A percentile compares a stretch with the other conserved stretches of the same genome.
These are phyloP conservation scores for Indri indri DNA, from an alignment of 2,113 vertebrate species.

Conservation along the genomic window DNA sequence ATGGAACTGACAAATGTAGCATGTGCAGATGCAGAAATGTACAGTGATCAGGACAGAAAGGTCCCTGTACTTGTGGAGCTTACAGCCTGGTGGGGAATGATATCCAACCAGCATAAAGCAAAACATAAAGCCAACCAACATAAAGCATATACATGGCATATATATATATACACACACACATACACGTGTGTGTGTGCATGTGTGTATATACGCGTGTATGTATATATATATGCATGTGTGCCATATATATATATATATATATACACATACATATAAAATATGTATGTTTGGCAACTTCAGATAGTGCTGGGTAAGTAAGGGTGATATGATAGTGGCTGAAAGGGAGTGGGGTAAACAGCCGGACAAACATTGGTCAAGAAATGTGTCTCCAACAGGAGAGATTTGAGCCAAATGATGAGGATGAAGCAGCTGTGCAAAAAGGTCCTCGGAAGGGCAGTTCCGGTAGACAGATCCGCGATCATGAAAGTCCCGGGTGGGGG, in stretches of 20 bases:
- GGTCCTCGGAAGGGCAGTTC: background rate
- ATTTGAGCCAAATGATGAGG: background rate
- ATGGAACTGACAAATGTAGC: background rate
- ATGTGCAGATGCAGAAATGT: background rate
- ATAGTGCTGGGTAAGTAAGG: background rate
- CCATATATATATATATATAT: too few species aligned
- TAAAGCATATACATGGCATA: background rate
- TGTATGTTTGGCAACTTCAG: background rate
- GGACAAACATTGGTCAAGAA: fast-evolving
- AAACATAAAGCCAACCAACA: background rate
- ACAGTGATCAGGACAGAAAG: background rate
- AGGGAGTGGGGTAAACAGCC: too few species aligned
- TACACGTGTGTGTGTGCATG: background rate
- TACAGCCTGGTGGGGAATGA: background rate
- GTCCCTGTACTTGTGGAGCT: background rate
- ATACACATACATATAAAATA: too few species aligned
- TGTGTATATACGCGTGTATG: too few species aligned
- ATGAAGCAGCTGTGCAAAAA: too few species aligned
- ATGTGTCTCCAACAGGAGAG: background rate
- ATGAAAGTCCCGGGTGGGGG: background rate
- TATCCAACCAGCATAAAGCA: background rate
- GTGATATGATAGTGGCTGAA: too few species aligned
- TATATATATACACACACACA: too few species aligned
- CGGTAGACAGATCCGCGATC: background rate
- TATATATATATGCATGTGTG: too few species aligned